Evolutionary conservation across 2,113 vertebrate genomes (phyloP), one percentile per base, ranked within the genome.

Genomic region (Triplophysa dalaica): DNA sequence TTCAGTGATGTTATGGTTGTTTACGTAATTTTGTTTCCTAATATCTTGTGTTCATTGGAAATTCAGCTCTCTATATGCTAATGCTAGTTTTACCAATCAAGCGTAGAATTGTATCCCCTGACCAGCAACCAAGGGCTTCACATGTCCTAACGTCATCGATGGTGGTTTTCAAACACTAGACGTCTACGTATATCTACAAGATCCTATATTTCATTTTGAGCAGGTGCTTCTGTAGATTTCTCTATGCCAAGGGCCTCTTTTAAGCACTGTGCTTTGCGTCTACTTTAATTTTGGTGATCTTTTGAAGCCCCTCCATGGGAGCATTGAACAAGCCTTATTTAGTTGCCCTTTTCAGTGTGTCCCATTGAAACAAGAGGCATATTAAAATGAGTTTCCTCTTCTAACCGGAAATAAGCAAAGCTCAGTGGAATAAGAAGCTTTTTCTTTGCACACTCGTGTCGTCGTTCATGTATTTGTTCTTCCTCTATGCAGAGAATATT

Each of bases 401-500:
- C 26, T 12, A 2, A 26, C 26, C 38, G 24, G 13, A 70, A 52
- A 29, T 26, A 9, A 52, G 22, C 3, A 19, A 22, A 3, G 14
- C 4, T 70, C 8, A 5, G 50, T 29, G 68, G 10, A 33, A 52
- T 38, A 16, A 70, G 33, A 82, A 87, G 78, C 81, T 13, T 54
- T 41, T 45, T 48, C 61, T 67, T 64, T 14, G 10, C 58, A 69
- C 12, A 22, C 12, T 65, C 52, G 43, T 78, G 22, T 70, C 26
- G 56, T 70, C 26, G 56, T 70, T 60, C n/a, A 64, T 2, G 19
- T 62, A 70, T 69, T 63, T 72, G 56, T 21, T 8, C 21, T 70
- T 52, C 62, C 69, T 73, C 84, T 82, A 85, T 85, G 84, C 84
- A 85, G 74, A 74, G 50, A 48, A 62, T 50, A 66, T 72, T 77